Evolutionary conservation across 1,140 invertebrate species (phyloP).

Genomic region (Micrasema minimum): DNA sequence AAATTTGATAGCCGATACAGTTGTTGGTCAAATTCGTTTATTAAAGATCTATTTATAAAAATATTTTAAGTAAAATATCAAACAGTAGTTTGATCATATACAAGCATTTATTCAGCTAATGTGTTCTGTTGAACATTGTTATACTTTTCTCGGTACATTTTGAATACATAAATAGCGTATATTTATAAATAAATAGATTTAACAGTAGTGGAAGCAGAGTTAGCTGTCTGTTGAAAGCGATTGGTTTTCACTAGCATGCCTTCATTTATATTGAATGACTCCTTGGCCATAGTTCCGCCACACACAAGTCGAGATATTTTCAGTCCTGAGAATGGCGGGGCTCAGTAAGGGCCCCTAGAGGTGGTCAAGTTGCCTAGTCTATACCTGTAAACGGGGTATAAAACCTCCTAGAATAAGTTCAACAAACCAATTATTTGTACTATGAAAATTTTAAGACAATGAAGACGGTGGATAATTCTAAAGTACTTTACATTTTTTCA

Average conservation of each 20-base stretch:
- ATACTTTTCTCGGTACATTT: conserved; percentile 48
- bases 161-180: conserved; percentile 44
- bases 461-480: conserved; percentile 51
- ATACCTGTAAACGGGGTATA: conserved; percentile 46
- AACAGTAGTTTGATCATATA: conserved; percentile 33
- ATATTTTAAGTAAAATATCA: conserved; percentile 19
- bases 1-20: conserved; percentile 29
- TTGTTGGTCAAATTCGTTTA: conserved; percentile 41
- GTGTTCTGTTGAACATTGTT: conserved; percentile 42
- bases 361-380: conserved; percentile 53
- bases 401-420: conserved; percentile 51
- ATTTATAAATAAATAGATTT: conserved; percentile 46
- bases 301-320: too few species aligned
- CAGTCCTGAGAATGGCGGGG: too few species aligned
- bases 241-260: conserved; percentile 54
- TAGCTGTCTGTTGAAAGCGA: conserved; percentile 52
- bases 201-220: conserved; percentile 47
- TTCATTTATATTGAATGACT: conserved; percentile 49
- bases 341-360: conserved; percentile 34
- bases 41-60: conserved; percentile 42
- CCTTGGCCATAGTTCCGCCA: background rate
- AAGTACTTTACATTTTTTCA: conserved; percentile 51
- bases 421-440: conserved; percentile 53
- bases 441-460: conserved; percentile 49
- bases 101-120: conserved; percentile 32